Evolutionary conservation across 1,140 invertebrate genomes (phyloP).

Genomic region (Pseudomyrmex concolor): DNA sequence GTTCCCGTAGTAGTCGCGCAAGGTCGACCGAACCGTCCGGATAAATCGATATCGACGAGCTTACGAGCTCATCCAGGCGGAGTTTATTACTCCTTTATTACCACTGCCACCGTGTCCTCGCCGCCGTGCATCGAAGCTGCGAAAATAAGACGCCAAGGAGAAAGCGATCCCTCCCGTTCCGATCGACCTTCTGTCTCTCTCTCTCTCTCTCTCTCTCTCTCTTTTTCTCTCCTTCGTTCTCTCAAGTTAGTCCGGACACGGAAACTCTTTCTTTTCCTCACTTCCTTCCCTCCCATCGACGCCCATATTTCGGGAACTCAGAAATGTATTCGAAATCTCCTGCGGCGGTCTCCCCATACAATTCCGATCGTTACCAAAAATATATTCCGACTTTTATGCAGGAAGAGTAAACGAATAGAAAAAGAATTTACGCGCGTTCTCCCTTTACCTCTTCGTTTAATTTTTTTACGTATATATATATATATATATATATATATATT

Average conservation of each 20-base stretch:
- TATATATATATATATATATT: too few species aligned
- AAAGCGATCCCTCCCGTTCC: not conserved
- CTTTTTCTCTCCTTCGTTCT: too few species aligned
- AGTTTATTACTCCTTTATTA: constrained; percentile 57
- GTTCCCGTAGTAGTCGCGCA: not conserved
- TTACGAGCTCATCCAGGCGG: constrained; percentile 9
- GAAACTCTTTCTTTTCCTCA: not conserved
- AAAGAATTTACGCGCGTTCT: too few species aligned
- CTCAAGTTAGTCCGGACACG: not conserved
- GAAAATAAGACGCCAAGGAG: constrained; percentile 1
- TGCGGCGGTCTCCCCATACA: not conserved
- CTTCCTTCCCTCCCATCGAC: not conserved
- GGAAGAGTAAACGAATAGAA: not conserved
- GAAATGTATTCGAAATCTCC: not conserved
- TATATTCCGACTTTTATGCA: not conserved
- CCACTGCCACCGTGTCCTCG: not conserved
- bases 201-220: not conserved
- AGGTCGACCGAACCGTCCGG: constrained; percentile 29
- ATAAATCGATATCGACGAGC: constrained; percentile 49
- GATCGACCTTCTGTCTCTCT: not conserved
- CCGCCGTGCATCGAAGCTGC: constrained; percentile 7
- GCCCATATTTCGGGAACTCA: not conserved
- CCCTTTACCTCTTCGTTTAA: too few species aligned
- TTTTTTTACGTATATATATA: too few species aligned
- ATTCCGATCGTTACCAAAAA: not conserved